Conservation (phyloP, 2,888 invertebrate species). For the Alsophila aescularia region DNA sequence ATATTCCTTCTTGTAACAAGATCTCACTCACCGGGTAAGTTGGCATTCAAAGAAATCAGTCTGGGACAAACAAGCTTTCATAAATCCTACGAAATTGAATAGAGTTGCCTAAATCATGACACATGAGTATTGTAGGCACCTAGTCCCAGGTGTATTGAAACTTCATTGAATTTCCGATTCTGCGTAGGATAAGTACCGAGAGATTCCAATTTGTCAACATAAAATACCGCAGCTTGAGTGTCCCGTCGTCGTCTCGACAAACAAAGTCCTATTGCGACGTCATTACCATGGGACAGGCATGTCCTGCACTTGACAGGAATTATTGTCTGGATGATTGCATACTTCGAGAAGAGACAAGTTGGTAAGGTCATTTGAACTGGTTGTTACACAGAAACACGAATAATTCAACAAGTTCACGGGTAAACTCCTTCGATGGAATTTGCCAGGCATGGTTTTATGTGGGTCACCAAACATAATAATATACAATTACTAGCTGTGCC, state of each 20-base stretch:
- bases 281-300: slow-evolving; percentile 32
- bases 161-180: slow-evolving; percentile 12
- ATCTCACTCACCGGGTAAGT: neutral
- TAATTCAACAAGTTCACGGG: too few species aligned
- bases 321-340: slow-evolving; percentile 40
- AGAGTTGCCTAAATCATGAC: slow-evolving; percentile 7
- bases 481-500: too few species aligned
- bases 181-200: slow-evolving; percentile 22
- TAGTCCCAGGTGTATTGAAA: slow-evolving; percentile 3
- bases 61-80: neutral
- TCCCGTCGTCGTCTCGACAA: slow-evolving; percentile 19
- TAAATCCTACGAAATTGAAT: slow-evolving; percentile 6
- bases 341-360: slow-evolving; percentile 29
- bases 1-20: neutral
- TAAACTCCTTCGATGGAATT: too few species aligned
- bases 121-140: neutral
- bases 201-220: slow-evolving; percentile 45
- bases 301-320: slow-evolving; percentile 48
- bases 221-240: slow-evolving; percentile 26
- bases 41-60: slow-evolving; percentile 1
- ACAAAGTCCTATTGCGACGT: slow-evolving; percentile 38
- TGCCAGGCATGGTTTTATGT: too few species aligned
- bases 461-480: too few species aligned
- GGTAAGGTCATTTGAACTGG: slow-evolving; percentile 9
- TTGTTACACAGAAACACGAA: slow-evolving; percentile 1